These are phyloP conservation scores for Arbacia lixula DNA, from an alignment of 53 echinoderm and acorn worm genomes.

Conservation along the genomic window DNA sequence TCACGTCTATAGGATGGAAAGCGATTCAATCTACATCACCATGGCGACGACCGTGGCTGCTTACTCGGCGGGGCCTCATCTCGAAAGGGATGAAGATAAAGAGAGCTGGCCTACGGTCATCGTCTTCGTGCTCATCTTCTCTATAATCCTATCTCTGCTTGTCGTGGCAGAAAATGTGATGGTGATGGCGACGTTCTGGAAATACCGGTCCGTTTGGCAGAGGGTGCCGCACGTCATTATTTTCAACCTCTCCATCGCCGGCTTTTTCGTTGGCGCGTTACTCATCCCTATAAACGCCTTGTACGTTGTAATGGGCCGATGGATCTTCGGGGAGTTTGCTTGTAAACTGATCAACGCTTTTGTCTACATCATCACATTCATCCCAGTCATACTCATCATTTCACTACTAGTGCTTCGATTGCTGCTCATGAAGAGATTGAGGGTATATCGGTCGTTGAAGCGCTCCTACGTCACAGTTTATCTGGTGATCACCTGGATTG, in stretches of 20 bases:
- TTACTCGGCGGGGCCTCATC: no score
- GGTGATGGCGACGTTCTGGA: conserved; percentile 24
- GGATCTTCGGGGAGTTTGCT: conserved; percentile 21
- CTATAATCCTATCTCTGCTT: no score
- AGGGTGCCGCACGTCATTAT: conserved; percentile 22
- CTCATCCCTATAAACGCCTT: conserved; percentile 1
- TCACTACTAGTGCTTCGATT: background rate
- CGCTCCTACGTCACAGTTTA: background rate
- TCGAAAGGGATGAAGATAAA: no score
- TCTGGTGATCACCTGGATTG: background rate
- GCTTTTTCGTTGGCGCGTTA: conserved; percentile 14
- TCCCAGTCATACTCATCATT: conserved; percentile 2
- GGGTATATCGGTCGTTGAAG: background rate
- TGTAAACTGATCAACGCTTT: conserved; percentile 21
- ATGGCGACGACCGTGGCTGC: no score
- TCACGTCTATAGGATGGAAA: no score
- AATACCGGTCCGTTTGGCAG: conserved; percentile 7
- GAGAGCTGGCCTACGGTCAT: no score
- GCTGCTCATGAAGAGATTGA: conserved; percentile 2
- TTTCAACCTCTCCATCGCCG: conserved; percentile 31
- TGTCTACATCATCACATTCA: conserved; percentile 11
- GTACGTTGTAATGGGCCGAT: background rate
- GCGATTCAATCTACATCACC: no score
- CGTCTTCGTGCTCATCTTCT: no score
- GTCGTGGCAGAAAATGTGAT: no score